Percentiles rank a stretch among this genome's conserved stretches.
These are phyloP conservation scores for Scyliorhinus canicula DNA, from an alignment of 2,797 vertebrate genomes.

Conservation along the genomic window DNA sequence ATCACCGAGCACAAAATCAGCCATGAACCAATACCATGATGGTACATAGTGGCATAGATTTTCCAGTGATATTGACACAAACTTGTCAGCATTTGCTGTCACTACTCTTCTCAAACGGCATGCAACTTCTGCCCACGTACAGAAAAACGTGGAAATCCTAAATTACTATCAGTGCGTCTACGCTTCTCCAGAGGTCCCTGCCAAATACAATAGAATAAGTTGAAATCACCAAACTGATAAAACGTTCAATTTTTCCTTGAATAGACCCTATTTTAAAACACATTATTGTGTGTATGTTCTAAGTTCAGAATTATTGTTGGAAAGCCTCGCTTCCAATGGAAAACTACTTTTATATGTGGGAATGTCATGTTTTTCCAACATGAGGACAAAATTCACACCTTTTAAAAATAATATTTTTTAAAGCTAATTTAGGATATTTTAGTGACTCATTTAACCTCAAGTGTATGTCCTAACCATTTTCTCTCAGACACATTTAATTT, in stretches of 20 bases:
- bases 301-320: too few relatives aligned
- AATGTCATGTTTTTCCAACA: too few relatives aligned
- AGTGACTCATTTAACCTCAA: neutral
- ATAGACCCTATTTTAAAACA: neutral
- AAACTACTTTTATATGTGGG: too few relatives aligned
- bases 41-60: too few relatives aligned
- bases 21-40: too few relatives aligned
- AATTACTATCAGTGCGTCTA: neutral
- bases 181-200: neutral
- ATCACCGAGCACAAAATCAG: neutral
- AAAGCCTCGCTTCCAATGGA: too few relatives aligned
- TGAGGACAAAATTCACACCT: too few relatives aligned
- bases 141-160: neutral
- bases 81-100: neutral
- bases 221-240: neutral
- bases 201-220: neutral
- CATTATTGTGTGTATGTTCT: neutral
- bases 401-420: neutral
- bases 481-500: neutral
- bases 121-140: neutral
- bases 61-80: neutral
- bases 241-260: neutral
- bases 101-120: neutral
- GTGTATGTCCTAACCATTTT: neutral
- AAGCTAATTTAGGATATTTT: neutral